These are phyloP conservation scores for Chrysomallon squamiferum DNA, from an alignment of 1,140 invertebrate genomes.

Conservation along the genomic window DNA sequence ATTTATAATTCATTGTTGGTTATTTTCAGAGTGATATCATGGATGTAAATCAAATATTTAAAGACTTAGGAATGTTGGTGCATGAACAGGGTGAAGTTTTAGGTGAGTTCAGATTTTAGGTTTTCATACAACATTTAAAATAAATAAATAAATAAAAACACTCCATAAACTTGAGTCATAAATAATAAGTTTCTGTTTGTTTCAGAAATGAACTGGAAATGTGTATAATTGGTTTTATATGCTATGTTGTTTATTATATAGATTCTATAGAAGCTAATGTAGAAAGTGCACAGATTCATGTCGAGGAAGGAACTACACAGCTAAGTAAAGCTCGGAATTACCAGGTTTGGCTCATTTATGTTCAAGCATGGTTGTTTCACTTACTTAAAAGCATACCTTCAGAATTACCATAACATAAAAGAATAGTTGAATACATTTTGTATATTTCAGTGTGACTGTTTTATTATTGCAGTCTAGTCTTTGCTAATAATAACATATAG, in stretches of 20 bases:
- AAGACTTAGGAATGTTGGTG: conserved; percentile 93
- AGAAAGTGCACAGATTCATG: conserved; percentile 86
- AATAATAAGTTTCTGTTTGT: too few relatives aligned
- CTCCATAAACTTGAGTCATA: too few relatives aligned
- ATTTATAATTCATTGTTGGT: too few relatives aligned
- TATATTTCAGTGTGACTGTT: too few relatives aligned
- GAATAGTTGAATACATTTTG: neutral
- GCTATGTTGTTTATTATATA: too few relatives aligned
- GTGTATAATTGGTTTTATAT: too few relatives aligned
- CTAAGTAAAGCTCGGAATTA: conserved; percentile 82
- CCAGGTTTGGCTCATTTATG: conserved; percentile 69
- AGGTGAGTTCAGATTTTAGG: conserved; percentile 70
- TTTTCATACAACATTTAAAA: too few relatives aligned
- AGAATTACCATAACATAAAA: neutral
- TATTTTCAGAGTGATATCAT: conserved; percentile 85
- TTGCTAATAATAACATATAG: too few relatives aligned
- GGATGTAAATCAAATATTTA: conserved; percentile 98
- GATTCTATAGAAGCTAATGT: conserved; percentile 97
- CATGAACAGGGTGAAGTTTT: conserved; percentile 97
- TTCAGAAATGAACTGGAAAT: too few relatives aligned
- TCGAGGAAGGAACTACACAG: conserved; percentile 81
- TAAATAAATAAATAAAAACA: too few relatives aligned
- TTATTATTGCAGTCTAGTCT: too few relatives aligned
- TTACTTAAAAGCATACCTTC: neutral
- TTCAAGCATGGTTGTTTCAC: neutral